Base-by-base conservation (phyloP, 2,797 vertebrate genomes). In the Rhabdomys pumilio region DNA sequence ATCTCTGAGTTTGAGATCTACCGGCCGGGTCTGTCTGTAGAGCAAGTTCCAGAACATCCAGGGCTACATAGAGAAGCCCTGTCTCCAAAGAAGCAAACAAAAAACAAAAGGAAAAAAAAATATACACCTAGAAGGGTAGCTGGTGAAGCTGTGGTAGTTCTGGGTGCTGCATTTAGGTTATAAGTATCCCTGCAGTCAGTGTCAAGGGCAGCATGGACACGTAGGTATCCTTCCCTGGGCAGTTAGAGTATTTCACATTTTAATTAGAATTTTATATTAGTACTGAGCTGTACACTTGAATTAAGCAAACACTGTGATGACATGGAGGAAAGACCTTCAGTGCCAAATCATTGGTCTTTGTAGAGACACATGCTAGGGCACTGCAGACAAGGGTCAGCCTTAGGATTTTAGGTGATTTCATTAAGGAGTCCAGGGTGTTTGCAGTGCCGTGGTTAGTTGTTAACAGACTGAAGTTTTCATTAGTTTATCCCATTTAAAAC, bases 201-300 rank as follows among this genome's bases (percentile, higher is more conserved):
- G 20, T 83, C 50, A 91, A 20, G 24, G 67, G 11, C 88, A 17
- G 29, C 88, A 17, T 76, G 13, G 85, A 34, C 6, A 82, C 12
- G 79, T 90, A 50, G 73, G 11, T 86, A 55, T 63, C 29, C 57
- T 93, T 95, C 38, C 53, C 50, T 80, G 34, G 34, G 77, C 34
- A 88, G 10, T 77, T 85, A 61, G 65, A 38, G 73, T 93, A 79
- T 93, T 89, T 97, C 65, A 96, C 94, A 67, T 96, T 91, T 96
- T 73, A 96, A 97, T 53, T 89, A 34, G 67, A 90, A 89, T 83
- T 89, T 55, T 86, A 75, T 83, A 83, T 41, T 61, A 89, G n/a
- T 55, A 61, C 38, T 93, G 38, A 96, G 47, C 31, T 47, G 2
- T 94, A 72, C 11, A 7, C 89, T 93, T 92, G 61, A 79, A 26